phyloP scores from a whole-genome alignment of 2,888 invertebrate genomes.

The Rhagium mordax region DNA sequence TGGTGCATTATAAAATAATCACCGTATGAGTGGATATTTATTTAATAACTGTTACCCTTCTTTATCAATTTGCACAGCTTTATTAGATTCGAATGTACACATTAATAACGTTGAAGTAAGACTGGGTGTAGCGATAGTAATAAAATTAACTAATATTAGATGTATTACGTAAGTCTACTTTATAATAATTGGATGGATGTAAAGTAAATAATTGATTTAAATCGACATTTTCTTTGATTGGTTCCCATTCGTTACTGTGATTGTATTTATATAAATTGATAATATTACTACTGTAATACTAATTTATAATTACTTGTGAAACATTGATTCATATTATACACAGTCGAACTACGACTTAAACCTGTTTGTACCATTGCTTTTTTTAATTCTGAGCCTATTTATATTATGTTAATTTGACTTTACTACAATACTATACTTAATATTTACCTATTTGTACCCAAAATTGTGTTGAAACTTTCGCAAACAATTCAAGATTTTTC shows the following conservation, averaged over 20 bases:
- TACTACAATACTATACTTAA: not conserved
- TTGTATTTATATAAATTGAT: conserved; percentile 67
- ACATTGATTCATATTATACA: conserved; percentile 15
- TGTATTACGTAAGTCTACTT: conserved; percentile 57
- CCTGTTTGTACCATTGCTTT: conserved; percentile 59
- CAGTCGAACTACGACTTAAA: conserved; percentile 50
- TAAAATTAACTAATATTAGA: conserved; percentile 56
- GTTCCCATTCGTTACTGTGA: conserved; percentile 69
- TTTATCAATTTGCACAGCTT: conserved; percentile 40
- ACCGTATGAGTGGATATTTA: not conserved
- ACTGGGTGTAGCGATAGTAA: conserved; percentile 62
- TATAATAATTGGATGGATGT: conserved; percentile 58
- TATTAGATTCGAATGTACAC: conserved; percentile 45
- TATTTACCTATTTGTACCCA: not conserved
- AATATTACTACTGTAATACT: conserved; percentile 59
- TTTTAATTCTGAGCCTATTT: conserved; percentile 39
- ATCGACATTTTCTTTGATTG: conserved; percentile 57
- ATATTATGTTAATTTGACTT: not conserved
- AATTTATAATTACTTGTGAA: conserved; percentile 50
- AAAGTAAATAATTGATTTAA: conserved; percentile 47
- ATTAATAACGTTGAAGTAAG: conserved; percentile 55
- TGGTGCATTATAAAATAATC: not conserved
- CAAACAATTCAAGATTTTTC: not conserved
- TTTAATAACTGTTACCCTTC: not conserved
- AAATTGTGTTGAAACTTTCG: not conserved